Base-by-base conservation (phyloP, 2,888 invertebrate genomes). In the Ectemnius lituratus region DNA sequence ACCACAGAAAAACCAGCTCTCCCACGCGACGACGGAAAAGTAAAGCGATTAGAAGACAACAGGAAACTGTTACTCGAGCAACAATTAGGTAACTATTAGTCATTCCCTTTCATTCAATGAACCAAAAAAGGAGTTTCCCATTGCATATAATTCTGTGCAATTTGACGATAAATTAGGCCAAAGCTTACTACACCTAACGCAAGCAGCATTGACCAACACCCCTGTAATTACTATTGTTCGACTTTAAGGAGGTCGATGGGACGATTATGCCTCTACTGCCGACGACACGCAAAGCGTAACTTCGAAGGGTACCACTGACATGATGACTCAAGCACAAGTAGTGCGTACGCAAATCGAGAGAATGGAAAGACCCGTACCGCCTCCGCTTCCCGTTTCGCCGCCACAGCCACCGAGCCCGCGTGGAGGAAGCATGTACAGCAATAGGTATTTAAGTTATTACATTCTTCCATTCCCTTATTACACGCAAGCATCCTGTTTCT, bases 41-140 rank as follows among this genome's bases (percentile, higher is more conserved):
- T 97, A 63, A 94, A 93, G 80, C 97, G 97, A 88, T 91, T 98
- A 56, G 97, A 97, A 88, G 97, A 97, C 78, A 96, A 97, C 8
- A 93, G 97, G 67, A 96, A 96, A 87, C 91, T 96, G 85, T 94
- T 97, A 93, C 90, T 98, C 47, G 97, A 97, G 86, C 95, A 97
- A 82, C 97, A 97, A 91, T 90, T 97, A 62, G 95, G 95, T 83
- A 76, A 67, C 58, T 59, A 11, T 11, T n/a, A 60, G 13, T 14
- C n/a, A 56, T 8, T 62, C 11, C 4, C 14, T 49, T 49, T n/a
- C 27, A 37, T 37, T 6, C 37, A 37, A 37, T 37, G 37, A 37
- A 8, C 37, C 37, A 37, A 37, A 1, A 37, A 37, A 37, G 37
- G 37, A 6, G 37, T 37, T 37, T 37, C 8, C 8, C 37, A 37